phyloP scores from a whole-genome alignment of 1,140 invertebrate species.

The Andrena cerasifolii region DNA sequence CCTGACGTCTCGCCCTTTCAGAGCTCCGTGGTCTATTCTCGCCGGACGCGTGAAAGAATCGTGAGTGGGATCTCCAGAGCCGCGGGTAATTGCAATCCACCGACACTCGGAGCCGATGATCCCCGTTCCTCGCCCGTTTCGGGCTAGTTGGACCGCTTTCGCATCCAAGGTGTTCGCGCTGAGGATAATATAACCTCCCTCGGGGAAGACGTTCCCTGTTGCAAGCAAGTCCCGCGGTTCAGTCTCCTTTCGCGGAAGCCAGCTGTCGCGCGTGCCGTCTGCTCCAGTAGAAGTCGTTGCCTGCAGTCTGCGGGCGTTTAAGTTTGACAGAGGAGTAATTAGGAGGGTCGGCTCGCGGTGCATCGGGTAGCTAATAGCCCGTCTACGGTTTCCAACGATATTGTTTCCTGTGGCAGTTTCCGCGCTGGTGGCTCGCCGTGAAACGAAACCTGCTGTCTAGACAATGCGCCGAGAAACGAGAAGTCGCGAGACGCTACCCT shows the following conservation, averaged over 20 bases:
- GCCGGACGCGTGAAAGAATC: no score
- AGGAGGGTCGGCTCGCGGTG: background rate
- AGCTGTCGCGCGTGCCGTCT: background rate
- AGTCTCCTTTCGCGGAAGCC: constrained; percentile 12
- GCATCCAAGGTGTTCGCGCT: no score
- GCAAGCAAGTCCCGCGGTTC: constrained; percentile 2
- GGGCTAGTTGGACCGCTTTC: no score
- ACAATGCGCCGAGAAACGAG: background rate
- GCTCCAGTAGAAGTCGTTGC: background rate
- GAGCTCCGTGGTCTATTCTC: no score
- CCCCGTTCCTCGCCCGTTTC: no score
- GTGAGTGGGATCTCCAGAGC: no score
- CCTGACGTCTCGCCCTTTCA: constrained; percentile 40
- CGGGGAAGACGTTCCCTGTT: background rate
- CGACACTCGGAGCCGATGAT: no score
- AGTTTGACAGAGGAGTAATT: constrained; percentile 6
- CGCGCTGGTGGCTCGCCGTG: background rate
- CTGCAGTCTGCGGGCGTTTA: background rate
- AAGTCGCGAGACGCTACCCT: background rate
- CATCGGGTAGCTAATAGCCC: constrained; percentile 11
- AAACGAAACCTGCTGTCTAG: constrained; percentile 10
- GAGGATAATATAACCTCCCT: no score
- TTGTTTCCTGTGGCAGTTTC: constrained; percentile 16
- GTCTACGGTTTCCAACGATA: constrained; percentile 14
- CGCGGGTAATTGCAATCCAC: no score